Percentiles rank a stretch among this genome's conserved stretches.
Evolutionary conservation across 1,140 invertebrate genomes (phyloP).

Genomic region (Ostrea edulis): DNA sequence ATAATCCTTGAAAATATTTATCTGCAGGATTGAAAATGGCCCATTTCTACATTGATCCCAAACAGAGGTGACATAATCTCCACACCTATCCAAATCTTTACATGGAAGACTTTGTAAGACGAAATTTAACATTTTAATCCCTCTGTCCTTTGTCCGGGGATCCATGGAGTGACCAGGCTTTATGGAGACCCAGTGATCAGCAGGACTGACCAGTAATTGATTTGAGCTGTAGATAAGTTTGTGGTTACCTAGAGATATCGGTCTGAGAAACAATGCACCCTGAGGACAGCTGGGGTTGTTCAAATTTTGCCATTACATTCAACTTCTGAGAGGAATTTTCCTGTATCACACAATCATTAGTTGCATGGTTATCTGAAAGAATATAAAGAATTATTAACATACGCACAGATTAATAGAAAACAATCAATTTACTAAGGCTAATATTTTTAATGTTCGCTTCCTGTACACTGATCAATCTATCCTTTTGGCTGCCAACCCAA

Average conservation of each 20-base stretch:
- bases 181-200: background rate
- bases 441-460: background rate
- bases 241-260: constrained; percentile 40
- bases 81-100: background rate
- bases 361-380: constrained; percentile 43
- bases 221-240: background rate
- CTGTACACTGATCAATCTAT: background rate
- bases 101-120: background rate
- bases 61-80: background rate
- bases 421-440: background rate
- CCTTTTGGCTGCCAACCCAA: too few species aligned
- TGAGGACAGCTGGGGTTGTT: constrained; percentile 50
- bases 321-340: constrained; percentile 31
- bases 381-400: background rate
- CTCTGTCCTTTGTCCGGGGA: background rate
- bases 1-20: constrained; percentile 23
- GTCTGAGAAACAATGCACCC: constrained; percentile 41
- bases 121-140: constrained; percentile 15
- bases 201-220: background rate
- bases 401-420: background rate
- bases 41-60: background rate
- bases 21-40: background rate
- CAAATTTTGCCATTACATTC: constrained; percentile 50
- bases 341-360: constrained; percentile 43
- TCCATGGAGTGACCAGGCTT: background rate